These are phyloP conservation scores for Entomyzon cyanotis DNA, from an alignment of 2,113 vertebrate genomes.

Conservation along the genomic window DNA sequence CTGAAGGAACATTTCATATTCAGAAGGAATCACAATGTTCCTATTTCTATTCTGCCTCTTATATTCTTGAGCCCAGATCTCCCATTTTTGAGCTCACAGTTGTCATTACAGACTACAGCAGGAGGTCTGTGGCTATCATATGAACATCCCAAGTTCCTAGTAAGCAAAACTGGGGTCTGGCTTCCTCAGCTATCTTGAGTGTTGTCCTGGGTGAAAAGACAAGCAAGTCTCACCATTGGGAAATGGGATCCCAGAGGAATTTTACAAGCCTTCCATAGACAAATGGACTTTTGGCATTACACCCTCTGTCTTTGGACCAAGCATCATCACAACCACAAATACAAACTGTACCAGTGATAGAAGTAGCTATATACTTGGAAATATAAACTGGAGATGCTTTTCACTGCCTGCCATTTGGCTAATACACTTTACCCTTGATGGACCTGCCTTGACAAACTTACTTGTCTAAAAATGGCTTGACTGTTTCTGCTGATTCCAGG, in stretches of 20 bases:
- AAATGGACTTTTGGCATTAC: not conserved
- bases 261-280: not conserved
- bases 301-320: not conserved
- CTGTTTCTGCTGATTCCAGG: not conserved
- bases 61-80: not conserved
- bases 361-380: not conserved
- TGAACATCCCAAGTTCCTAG: not conserved
- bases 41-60: not conserved
- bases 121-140: not conserved
- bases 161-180: not conserved
- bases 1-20: not conserved
- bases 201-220: not conserved
- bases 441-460: not conserved
- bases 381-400: not conserved
- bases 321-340: not conserved
- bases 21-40: not conserved
- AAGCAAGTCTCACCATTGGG: not conserved
- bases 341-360: not conserved
- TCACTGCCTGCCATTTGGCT: not conserved
- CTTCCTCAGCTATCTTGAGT: not conserved
- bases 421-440: not conserved
- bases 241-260: not conserved
- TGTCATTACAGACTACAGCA: not conserved
- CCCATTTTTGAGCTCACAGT: not conserved
- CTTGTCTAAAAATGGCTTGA: not conserved